Conservation (phyloP, 2,113 vertebrate species). For the Baryphthengus martii region DNA sequence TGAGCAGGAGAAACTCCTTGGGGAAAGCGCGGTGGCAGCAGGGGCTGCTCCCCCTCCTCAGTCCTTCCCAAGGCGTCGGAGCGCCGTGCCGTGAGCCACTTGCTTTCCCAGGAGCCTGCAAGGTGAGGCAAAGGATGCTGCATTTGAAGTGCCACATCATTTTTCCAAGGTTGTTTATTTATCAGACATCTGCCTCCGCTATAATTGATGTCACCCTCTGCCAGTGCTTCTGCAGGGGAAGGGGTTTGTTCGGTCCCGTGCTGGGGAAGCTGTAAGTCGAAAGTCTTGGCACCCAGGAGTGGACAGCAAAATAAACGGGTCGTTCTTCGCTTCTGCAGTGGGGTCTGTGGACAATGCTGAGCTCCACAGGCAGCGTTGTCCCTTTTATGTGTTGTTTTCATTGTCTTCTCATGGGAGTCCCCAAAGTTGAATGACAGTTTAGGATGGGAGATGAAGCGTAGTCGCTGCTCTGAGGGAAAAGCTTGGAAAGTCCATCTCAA, state of each 20-base stretch:
- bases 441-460: neutral
- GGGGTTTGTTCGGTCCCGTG: fast-evolving
- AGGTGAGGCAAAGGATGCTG: neutral
- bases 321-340: fast-evolving
- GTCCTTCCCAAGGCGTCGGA: neutral
- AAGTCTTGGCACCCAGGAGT: fast-evolving
- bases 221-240: neutral
- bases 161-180: neutral
- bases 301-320: fast-evolving
- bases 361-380: fast-evolving
- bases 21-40: neutral
- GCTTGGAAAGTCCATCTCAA: neutral
- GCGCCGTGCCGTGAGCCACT: fast-evolving
- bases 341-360: neutral
- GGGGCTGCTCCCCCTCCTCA: neutral
- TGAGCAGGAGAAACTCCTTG: neutral
- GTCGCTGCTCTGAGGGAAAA: neutral
- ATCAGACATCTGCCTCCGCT: neutral
- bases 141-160: neutral
- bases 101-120: neutral
- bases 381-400: fast-evolving
- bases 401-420: neutral
- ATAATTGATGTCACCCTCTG: neutral
- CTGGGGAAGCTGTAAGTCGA: neutral
- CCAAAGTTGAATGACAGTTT: neutral